phyloP scores from a whole-genome alignment of 2,797 vertebrate species.

The Myiothlypis coronata region DNA sequence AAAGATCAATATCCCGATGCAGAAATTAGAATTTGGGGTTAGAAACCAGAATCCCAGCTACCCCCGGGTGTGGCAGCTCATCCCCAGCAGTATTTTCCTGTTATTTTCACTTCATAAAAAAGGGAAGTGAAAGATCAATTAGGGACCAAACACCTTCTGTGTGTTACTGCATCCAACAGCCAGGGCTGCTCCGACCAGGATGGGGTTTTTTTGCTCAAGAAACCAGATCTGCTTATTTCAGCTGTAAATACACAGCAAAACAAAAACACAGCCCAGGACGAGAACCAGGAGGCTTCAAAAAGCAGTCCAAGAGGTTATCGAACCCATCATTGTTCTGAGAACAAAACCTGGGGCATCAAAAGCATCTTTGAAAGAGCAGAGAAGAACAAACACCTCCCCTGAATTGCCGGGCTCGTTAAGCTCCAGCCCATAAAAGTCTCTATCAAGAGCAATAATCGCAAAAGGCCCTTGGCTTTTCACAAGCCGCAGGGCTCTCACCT shows the following conservation, averaged over 20 bases:
- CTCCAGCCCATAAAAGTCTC: not conserved
- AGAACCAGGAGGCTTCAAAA: not conserved
- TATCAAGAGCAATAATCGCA: not conserved
- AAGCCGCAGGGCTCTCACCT: not conserved
- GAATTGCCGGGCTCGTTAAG: not conserved
- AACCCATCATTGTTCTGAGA: not conserved
- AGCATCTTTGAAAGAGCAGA: not conserved
- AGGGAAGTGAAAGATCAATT: not conserved
- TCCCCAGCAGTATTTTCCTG: not conserved
- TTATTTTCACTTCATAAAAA: not conserved
- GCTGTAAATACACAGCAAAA: not conserved
- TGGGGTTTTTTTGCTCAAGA: not conserved
- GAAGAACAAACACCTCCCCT: not conserved
- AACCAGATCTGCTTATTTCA: fast-evolving
- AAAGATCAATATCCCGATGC: not conserved
- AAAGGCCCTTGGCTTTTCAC: not conserved
- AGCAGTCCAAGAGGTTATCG: not conserved
- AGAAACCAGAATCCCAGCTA: not conserved
- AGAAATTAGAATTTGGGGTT: not conserved
- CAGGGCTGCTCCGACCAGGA: not conserved
- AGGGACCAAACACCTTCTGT: not conserved
- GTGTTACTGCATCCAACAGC: not conserved
- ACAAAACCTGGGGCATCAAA: not conserved
- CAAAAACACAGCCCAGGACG: not conserved
- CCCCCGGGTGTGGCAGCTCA: not conserved